These are phyloP conservation scores for Heliothis peltigera DNA, from an alignment of 2,888 invertebrate species.

Conservation along the genomic window DNA sequence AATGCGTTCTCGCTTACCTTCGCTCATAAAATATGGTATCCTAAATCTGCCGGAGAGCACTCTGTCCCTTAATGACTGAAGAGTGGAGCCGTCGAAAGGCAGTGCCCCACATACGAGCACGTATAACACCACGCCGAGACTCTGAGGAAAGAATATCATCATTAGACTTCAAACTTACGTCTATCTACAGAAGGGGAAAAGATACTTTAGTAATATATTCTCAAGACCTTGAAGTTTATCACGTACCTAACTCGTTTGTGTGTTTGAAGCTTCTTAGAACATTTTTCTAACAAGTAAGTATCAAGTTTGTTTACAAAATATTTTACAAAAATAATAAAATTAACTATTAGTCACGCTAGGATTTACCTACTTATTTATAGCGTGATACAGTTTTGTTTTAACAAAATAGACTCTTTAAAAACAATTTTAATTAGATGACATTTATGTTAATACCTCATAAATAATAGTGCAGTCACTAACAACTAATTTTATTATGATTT, in stretches of 20 bases:
- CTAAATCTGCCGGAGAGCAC: slow-evolving; percentile 98
- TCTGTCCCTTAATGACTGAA: slow-evolving; percentile 96
- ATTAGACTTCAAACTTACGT: slow-evolving; percentile 39
- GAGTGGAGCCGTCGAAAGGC: slow-evolving; percentile 98
- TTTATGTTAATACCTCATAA: slow-evolving; percentile 27
- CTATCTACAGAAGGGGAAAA: slow-evolving; percentile 6
- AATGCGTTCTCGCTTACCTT: slow-evolving; percentile 91
- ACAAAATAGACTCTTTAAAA: slow-evolving; percentile 2
- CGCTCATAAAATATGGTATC: slow-evolving; percentile 99
- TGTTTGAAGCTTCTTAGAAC: background rate
- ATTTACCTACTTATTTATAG: background rate
- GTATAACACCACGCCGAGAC: slow-evolving; percentile 98
- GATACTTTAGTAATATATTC: background rate
- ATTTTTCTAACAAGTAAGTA: background rate
- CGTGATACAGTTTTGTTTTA: background rate
- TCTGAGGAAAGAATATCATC: slow-evolving; percentile 89
- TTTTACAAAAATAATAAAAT: slow-evolving; percentile 13
- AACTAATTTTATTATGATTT: too few relatives aligned
- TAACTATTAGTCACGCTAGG: background rate
- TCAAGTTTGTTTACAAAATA: background rate
- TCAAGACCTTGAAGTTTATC: slow-evolving; percentile 6
- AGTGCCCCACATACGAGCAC: slow-evolving; percentile 98
- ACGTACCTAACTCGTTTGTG: background rate
- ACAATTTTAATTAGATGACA: slow-evolving; percentile 22
- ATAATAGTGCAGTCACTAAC: slow-evolving; percentile 37